Base-by-base conservation (phyloP, 2,888 invertebrate genomes). In the Tineola bisselliella region DNA sequence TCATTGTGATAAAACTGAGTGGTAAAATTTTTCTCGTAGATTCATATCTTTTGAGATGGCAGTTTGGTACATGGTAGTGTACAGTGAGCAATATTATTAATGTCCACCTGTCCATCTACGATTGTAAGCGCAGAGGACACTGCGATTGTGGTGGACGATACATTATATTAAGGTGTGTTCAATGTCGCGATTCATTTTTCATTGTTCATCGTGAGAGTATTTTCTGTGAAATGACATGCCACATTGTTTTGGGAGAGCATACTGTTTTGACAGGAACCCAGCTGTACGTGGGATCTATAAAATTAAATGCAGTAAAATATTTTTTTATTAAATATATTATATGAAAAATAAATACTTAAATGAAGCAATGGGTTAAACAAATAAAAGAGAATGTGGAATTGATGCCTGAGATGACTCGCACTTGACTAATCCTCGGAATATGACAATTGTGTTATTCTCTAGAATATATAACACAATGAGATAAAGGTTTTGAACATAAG, bases 121-220 rank as follows among this genome's bases (percentile, higher is more conserved):
- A 72, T 76, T 75, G 76, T 72, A 66, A 66, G 68, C 72, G 67
- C 69, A 68, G 73, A 54, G 61, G 63, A 61, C 61, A 61, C 30
- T 70, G 66, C 68, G 69, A 72, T 70, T 68, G 69, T 68, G 65
- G 75, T 25, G 17, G 59, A 61, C 30, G 76, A 78, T 79, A 79
- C 75, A 74, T 71, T 74, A 76, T 80, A 81, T 81, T 81, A 81
- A 81, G 83, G 83, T 79, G 79, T 75, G 81, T 75, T 76, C 73
- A 68, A 65, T 69, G 73, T 71, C 66, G 76, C 72, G 70, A 76
- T 73, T 76, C 81, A 81, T 82, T 80, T 79, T 71, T 82, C 79
- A 82, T 62, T 33, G 58, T 58, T 33, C 58, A 13, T 15, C 15
- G 33, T 33, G 58, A 33, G 33, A 18, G 56, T 30, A 33, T 25